Conservation (phyloP, 2,888 invertebrate species). For the Pollenia labialis region DNA sequence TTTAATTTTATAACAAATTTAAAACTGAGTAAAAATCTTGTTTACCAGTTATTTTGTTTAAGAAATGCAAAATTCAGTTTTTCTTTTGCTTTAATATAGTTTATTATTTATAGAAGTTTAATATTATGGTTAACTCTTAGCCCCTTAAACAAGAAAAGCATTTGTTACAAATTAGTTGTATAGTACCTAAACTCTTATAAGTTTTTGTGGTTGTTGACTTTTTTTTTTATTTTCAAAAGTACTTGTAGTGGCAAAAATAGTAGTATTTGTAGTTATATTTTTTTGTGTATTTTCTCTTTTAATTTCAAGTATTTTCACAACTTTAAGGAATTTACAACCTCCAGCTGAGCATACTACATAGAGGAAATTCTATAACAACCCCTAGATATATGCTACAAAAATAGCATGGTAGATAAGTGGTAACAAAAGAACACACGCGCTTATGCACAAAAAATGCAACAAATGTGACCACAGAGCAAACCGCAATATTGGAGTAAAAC, state of each 20-base stretch:
- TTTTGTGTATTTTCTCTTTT: not conserved
- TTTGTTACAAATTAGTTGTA: slow-evolving; percentile 56
- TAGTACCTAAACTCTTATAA: slow-evolving; percentile 24
- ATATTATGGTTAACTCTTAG: not conserved
- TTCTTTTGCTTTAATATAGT: too few species aligned
- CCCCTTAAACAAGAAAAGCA: slow-evolving; percentile 23
- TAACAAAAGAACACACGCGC: not conserved
- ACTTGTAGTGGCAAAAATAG: not conserved
- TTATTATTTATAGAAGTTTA: not conserved
- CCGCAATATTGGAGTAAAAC: slow-evolving; percentile 36
- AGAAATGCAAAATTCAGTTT: too few species aligned
- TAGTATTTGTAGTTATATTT: not conserved
- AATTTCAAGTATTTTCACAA: slow-evolving; percentile 62
- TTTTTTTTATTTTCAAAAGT: slow-evolving; percentile 4
- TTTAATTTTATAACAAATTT: too few species aligned
- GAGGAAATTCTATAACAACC: slow-evolving; percentile 52
- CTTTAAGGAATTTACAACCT: slow-evolving; percentile 53
- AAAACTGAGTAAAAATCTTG: too few species aligned
- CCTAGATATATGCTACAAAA: slow-evolving; percentile 61
- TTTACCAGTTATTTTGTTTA: too few species aligned
- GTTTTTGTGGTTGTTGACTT: not conserved
- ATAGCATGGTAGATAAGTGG: slow-evolving; percentile 14
- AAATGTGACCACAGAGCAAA: slow-evolving; percentile 49
- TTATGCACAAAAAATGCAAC: slow-evolving; percentile 30
- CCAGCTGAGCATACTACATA: not conserved